Evolutionary conservation across 2,113 vertebrate species (phyloP).

Genomic region (Lampris megalopsis): DNA sequence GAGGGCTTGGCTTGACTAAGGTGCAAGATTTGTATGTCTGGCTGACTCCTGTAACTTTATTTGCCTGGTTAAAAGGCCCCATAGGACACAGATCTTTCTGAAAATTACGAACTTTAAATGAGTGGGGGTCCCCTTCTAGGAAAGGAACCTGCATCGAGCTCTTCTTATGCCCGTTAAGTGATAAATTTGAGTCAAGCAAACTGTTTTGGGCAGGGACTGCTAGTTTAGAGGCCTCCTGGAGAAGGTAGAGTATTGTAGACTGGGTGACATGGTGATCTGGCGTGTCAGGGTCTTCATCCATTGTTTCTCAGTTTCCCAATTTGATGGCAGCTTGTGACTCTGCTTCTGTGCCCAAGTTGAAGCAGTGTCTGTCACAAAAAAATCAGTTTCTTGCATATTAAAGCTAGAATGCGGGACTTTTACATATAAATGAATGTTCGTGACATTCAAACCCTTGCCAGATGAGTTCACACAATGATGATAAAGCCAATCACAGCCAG

Average conservation of each 20-base stretch:
- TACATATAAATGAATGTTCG: too few relatives aligned
- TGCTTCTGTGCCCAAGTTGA: conserved; percentile 69
- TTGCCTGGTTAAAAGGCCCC: not conserved
- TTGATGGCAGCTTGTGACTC: conserved; percentile 35
- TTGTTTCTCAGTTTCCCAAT: conserved; percentile 37
- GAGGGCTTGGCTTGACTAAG: conserved; percentile 21
- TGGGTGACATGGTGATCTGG: conserved; percentile 43
- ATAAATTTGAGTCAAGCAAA: conserved; percentile 22
- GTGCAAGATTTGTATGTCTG: conserved; percentile 10
- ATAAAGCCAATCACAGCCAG: too few relatives aligned
- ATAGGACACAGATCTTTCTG: conserved; percentile 9
- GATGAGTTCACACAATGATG: too few relatives aligned
- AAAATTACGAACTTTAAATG: conserved; percentile 3
- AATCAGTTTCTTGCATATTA: conserved; percentile 33
- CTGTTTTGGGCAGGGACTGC: conserved; percentile 51
- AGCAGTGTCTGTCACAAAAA: conserved; percentile 33
- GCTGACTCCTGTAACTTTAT: conserved; percentile 25
- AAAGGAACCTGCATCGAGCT: not conserved
- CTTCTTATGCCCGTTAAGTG: conserved; percentile 17
- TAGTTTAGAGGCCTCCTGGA: conserved; percentile 82
- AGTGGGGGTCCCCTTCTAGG: not conserved
- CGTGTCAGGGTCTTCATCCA: conserved; percentile 46
- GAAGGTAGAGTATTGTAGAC: conserved; percentile 78
- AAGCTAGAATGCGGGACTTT: not conserved
- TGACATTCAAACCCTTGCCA: too few relatives aligned